Evolutionary conservation across 1,140 invertebrate species (phyloP).

Genomic region (Stegodyphus mimosarum): DNA sequence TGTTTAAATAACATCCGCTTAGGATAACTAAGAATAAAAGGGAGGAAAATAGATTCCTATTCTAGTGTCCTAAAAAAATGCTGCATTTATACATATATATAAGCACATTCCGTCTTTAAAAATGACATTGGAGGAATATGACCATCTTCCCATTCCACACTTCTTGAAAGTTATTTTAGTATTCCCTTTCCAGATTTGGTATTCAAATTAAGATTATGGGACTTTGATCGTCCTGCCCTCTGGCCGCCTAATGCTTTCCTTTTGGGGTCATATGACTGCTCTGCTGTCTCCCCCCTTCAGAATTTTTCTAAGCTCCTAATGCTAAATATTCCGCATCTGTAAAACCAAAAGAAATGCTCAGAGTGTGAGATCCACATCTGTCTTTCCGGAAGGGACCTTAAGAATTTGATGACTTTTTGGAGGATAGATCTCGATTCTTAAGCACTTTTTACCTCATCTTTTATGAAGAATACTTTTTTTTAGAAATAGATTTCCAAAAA

Average conservation of each 20-base stretch:
- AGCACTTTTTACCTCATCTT: background rate
- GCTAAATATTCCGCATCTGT: conserved; percentile 18
- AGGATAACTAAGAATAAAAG: too few relatives aligned
- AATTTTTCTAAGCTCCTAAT: conserved; percentile 3
- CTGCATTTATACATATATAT: too few relatives aligned
- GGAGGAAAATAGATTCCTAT: too few relatives aligned
- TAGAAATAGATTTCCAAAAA: background rate
- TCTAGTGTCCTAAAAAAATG: too few relatives aligned
- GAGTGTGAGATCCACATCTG: background rate
- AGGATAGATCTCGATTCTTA: conserved; percentile 37
- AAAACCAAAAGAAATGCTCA: background rate
- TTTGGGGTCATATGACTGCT: conserved; percentile 29
- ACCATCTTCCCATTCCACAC: background rate
- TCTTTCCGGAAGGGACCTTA: background rate
- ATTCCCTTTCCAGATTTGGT: conserved; percentile 52
- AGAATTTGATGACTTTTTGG: conserved; percentile 46
- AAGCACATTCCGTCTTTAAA: conserved; percentile 1
- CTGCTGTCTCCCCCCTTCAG: background rate
- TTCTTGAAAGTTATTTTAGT: conserved; percentile 48
- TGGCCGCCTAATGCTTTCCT: conserved; percentile 5
- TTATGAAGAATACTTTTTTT: too few relatives aligned
- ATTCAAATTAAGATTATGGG: conserved; percentile 61
- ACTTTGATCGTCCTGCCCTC: conserved; percentile 52
- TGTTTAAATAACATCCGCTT: too few relatives aligned
- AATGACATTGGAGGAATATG: conserved; percentile 26